Conservation (phyloP, 2,888 invertebrate genomes). For the Hirudinaria manillensis region DNA sequence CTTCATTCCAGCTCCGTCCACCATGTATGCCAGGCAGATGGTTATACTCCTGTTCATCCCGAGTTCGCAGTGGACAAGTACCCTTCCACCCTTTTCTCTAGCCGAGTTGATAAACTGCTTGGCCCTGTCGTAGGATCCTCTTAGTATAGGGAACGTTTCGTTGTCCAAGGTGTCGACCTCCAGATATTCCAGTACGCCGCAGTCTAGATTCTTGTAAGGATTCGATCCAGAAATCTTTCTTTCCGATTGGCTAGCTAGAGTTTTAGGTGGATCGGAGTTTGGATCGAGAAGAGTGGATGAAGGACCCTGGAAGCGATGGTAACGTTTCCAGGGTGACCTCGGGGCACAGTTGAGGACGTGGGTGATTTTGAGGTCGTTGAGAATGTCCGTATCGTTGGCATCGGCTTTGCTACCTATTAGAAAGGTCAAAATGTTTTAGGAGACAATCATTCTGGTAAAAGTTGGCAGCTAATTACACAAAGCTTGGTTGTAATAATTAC, state of each 20-base stretch:
- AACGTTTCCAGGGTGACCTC: not conserved
- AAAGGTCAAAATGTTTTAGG: not conserved
- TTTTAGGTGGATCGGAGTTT: not conserved
- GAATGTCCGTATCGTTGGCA: constrained; percentile 31
- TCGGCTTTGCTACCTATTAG: constrained; percentile 35
- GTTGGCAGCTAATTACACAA: not conserved
- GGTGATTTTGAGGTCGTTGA: constrained; percentile 36
- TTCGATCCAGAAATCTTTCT: constrained; percentile 7
- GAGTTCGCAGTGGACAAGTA: constrained; percentile 39
- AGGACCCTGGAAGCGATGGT: not conserved
- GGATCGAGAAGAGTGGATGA: not conserved
- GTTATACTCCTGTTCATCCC: constrained; percentile 40
- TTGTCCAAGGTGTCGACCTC: constrained; percentile 37
- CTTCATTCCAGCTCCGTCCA: constrained; percentile 34
- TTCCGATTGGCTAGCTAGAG: not conserved
- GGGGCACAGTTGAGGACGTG: constrained; percentile 40
- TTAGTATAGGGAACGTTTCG: constrained; percentile 36
- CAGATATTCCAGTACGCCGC: constrained; percentile 34
- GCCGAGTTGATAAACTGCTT: constrained; percentile 38
- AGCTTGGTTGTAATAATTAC: not conserved
- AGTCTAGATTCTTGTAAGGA: constrained; percentile 28
- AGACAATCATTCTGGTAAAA: not conserved
- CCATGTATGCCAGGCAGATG: constrained; percentile 39
- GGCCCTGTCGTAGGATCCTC: constrained; percentile 33
- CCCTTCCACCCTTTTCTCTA: constrained; percentile 33